Evolutionary conservation across 1,140 invertebrate species (phyloP), one percentile per base, ranked within the genome.

Genomic region (Heliconius nattereri): DNA sequence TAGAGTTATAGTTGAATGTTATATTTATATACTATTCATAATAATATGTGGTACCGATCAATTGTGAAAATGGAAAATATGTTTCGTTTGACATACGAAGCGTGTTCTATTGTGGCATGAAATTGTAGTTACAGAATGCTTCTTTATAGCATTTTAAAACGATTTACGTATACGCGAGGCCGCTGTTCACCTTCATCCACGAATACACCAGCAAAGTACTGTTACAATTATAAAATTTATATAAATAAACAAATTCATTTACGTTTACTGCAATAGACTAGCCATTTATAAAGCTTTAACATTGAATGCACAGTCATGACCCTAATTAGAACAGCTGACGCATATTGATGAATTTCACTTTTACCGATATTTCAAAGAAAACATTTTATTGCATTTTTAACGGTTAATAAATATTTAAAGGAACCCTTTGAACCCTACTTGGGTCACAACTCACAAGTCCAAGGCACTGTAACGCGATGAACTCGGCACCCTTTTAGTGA

Each of bases 1-100:
- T 66, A 66, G 23, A 66, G 60, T 26, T 66, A 66, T 13, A 66
- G 11, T 66, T 66, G 13, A 13, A 26, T 66, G 60, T n/a, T 66
- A 26, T 66, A 29, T 29, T 66, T 66, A 23, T 66, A 66, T 66
- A 16, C 26, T 23, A 26, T 11, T 9, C 9, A n/a, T 66, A 29
- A 16, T 45, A 13, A 29, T 66, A 66, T 66, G 23, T 29, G 60
- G 2, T 66, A 66, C 23, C 26, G 60, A 66, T 29, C 60, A 16
- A 66, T 29, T 81, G 71, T 71, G 29, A 60, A 74, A 79, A 73
- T 77, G 79, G 77, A 81, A 77, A 66, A 79, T 72, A 75, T 79
- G 75, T 54, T 45, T 71, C 57, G 66, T 52, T 79, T 79, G 78
- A 79, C 73, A 79, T 66, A 35, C 52, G 60, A 40, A 71, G 29